Evolutionary conservation across 2,113 vertebrate genomes (phyloP).

Genomic region (Aphelocoma coerulescens): DNA sequence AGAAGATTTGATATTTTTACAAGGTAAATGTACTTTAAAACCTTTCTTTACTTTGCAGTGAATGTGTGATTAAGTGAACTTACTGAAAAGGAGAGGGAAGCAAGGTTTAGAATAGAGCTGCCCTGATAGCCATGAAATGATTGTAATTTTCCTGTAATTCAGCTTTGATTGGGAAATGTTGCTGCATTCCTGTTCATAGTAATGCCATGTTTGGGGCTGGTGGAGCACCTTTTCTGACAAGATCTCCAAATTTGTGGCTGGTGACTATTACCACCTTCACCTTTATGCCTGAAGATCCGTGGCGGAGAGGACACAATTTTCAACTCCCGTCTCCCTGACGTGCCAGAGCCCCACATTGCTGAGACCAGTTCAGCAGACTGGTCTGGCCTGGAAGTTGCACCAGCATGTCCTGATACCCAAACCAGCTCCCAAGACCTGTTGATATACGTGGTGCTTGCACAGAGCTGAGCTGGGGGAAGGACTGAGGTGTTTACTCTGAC

Average conservation of each 20-base stretch:
- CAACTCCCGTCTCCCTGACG: accelerated
- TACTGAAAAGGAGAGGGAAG: neutral
- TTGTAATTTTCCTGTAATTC: neutral
- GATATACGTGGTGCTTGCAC: accelerated
- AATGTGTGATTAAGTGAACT: conserved; percentile 12
- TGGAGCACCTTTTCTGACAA: neutral
- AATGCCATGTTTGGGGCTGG: neutral
- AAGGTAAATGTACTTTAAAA: conserved; percentile 60
- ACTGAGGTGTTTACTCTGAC: neutral
- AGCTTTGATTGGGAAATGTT: neutral
- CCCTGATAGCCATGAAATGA: neutral
- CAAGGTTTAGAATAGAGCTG: neutral
- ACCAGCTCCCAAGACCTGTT: neutral
- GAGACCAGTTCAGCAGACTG: neutral
- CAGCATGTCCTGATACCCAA: neutral
- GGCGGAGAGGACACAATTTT: neutral
- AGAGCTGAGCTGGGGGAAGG: neutral
- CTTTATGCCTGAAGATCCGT: neutral
- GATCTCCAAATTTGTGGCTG: neutral
- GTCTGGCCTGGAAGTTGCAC: neutral
- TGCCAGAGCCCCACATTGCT: neutral
- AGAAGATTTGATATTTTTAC: conserved; percentile 48
- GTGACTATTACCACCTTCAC: neutral
- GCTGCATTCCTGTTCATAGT: neutral
- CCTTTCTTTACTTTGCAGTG: conserved; percentile 49